Evolutionary conservation across 2,888 invertebrate species (phyloP).

Genomic region (Baronia brevicornis): DNA sequence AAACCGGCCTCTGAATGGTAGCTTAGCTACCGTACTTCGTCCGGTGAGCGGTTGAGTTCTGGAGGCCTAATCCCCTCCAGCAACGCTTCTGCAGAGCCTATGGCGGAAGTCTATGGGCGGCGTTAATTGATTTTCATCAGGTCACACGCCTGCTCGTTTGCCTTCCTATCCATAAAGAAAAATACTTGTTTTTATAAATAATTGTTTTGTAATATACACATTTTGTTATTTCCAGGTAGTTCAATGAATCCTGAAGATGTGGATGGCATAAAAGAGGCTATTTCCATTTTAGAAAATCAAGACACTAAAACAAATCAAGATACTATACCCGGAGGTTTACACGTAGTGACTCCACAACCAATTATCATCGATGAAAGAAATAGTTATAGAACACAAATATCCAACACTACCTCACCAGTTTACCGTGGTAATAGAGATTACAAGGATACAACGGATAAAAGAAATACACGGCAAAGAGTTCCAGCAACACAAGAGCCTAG

Average conservation of each 20-base stretch:
- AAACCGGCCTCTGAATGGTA: too few relatives aligned
- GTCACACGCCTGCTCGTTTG: too few relatives aligned
- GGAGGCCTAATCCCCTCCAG: too few relatives aligned
- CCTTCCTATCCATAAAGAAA: too few relatives aligned
- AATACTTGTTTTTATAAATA: neutral
- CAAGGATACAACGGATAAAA: constrained; percentile 29
- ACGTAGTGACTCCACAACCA: constrained; percentile 52
- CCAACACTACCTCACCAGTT: constrained; percentile 44
- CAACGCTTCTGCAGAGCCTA: too few relatives aligned
- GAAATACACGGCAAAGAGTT: constrained; percentile 25
- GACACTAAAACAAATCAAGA: constrained; percentile 29
- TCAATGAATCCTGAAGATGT: constrained; percentile 53
- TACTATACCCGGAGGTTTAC: constrained; percentile 29
- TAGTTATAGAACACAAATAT: constrained; percentile 31
- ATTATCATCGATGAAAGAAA: constrained; percentile 49
- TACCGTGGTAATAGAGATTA: constrained; percentile 54
- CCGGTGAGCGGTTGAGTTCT: too few relatives aligned
- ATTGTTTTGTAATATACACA: constrained; percentile 7
- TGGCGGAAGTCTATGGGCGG: too few relatives aligned
- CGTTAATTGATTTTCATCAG: too few relatives aligned
- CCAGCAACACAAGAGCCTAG: constrained; percentile 27
- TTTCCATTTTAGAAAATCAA: constrained; percentile 58
- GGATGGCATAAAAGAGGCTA: constrained; percentile 61
- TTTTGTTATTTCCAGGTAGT: constrained; percentile 32
- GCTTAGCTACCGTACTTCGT: too few relatives aligned